Evolutionary conservation across 2,113 vertebrate species (phyloP).

Genomic region (Galeopterus variegatus): DNA sequence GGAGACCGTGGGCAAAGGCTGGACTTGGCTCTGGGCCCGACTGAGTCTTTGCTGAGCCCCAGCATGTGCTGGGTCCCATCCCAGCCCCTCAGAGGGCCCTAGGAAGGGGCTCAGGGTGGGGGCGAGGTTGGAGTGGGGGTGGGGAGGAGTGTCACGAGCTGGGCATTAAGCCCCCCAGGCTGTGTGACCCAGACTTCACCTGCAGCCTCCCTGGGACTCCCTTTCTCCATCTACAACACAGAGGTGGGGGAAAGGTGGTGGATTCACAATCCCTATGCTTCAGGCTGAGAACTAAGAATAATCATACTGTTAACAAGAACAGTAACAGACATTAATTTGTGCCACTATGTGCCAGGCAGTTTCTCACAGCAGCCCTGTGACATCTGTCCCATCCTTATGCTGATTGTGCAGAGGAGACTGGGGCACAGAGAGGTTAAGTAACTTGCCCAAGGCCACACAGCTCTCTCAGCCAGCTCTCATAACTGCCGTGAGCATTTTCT

Average conservation of each 20-base stretch:
- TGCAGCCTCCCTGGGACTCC: background rate
- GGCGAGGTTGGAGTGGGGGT: background rate
- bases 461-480: background rate
- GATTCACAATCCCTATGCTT: background rate
- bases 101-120: background rate
- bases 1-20: background rate
- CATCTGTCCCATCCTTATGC: background rate
- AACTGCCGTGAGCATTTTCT: background rate
- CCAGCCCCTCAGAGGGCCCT: background rate
- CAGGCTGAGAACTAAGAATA: slow-evolving; percentile 42
- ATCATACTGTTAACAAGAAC: background rate
- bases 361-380: background rate
- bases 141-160: background rate
- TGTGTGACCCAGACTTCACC: background rate
- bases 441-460: background rate
- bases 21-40: background rate
- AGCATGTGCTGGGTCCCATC: background rate
- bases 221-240: accelerated
- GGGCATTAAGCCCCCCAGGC: background rate
- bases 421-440: background rate
- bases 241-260: background rate
- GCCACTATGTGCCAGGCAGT: background rate
- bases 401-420: background rate
- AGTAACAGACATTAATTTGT: background rate
- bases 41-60: background rate